Evolutionary conservation across 2,888 invertebrate genomes (phyloP).

Genomic region (Chloromyia formosa): DNA sequence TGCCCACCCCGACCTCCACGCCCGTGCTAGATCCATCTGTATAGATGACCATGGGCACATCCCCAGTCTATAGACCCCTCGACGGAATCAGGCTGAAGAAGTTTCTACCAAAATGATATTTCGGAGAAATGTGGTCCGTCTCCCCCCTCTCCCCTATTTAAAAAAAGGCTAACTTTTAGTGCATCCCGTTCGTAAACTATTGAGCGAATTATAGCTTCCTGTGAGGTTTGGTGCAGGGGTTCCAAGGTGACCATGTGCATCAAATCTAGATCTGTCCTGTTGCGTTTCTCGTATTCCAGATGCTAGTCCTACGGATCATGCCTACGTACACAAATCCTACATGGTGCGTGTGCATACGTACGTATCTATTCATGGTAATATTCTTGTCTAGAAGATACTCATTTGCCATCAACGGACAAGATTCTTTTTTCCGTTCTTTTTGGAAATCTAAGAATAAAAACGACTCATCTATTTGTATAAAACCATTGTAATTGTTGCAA

Average conservation of each 20-base stretch:
- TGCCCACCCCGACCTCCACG: too few relatives aligned
- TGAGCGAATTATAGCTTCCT: conserved; percentile 23
- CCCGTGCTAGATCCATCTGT: too few relatives aligned
- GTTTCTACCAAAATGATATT: too few relatives aligned
- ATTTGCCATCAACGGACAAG: too few relatives aligned
- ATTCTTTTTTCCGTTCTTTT: not conserved
- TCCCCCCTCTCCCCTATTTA: too few relatives aligned
- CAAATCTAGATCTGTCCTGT: not conserved
- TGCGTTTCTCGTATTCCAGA: not conserved
- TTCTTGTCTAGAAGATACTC: not conserved
- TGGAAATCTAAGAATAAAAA: not conserved
- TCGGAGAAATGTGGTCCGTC: too few relatives aligned
- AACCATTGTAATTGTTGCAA: not conserved
- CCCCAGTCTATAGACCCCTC: too few relatives aligned
- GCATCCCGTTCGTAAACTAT: conserved; percentile 13
- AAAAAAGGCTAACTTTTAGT: too few relatives aligned
- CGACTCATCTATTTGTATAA: not conserved
- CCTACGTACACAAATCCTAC: not conserved
- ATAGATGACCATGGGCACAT: too few relatives aligned
- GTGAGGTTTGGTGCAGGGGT: not conserved
- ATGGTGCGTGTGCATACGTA: too few relatives aligned
- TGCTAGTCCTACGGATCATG: not conserved
- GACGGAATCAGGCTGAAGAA: too few relatives aligned
- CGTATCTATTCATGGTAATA: too few relatives aligned
- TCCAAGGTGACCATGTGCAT: not conserved